Evolutionary conservation across 1,140 invertebrate genomes (phyloP), one percentile per base, ranked within the genome.

Genomic region (Leptinotarsa defecta): DNA sequence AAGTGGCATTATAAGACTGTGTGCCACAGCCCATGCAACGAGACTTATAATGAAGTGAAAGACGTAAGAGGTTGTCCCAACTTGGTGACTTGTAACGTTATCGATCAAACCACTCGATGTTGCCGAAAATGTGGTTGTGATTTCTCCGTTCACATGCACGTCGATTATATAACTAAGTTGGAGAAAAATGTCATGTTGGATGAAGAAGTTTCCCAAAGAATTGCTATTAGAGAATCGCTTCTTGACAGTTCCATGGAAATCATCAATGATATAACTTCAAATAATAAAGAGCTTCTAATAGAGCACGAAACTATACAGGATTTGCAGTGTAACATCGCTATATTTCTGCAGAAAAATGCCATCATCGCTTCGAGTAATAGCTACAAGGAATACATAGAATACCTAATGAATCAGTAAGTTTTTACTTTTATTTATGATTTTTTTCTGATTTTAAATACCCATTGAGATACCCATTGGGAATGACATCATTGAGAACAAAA

Each of bases 1-100:
- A 79, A 81, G 68, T 83, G 76, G 57, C 82, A 85, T 71, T 85
- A 83, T 69, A 80, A 82, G 67, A 80, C 80, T 61, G 69, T 80
- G 68, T 85, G 84, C 71, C 83, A 84, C 48, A 73, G 78, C 74
- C 79, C 82, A n/a, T 84, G 83, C 68, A 78, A 17, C 48, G 64
- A 81, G 63, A 71, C 83, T 1, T 65, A 19, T 13, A 81, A 81
- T 73, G 79, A 83, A 2, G 77, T 77, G 20, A 78, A 74, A 68
- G 81, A 84, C 63, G 74, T 83, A 3, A 78, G 83, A 57, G 81
- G 81, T 49, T 64, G 74, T 27, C 76, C 79, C 6, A 76, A 78
- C 64, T 74, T 84, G 64, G 65, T 78, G 15, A 43, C 80, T 34
- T 84, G 83, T 71, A 70, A 78, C 62, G 78, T 80, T 20, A 84